These are phyloP conservation scores for Holacanthella duospinosa DNA, from an alignment of 2,888 invertebrate genomes.

Conservation along the genomic window DNA sequence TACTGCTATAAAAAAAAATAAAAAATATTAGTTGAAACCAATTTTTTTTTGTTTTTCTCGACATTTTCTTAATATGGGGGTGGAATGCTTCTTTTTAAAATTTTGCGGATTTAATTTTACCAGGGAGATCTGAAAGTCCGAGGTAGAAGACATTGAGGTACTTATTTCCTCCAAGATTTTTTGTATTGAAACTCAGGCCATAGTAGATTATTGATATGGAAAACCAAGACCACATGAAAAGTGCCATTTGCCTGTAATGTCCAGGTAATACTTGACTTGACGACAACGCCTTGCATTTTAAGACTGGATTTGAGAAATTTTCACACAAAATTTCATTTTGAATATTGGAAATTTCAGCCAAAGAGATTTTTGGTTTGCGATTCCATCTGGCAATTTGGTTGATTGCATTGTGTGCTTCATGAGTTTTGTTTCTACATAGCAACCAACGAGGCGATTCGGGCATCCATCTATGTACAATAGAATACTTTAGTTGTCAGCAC, in stretches of 20 bases:
- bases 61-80: too few species aligned
- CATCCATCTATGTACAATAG: constrained; percentile 28
- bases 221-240: constrained; percentile 31
- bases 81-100: too few species aligned
- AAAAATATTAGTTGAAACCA: too few species aligned
- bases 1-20: too few species aligned
- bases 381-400: constrained; percentile 34
- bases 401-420: constrained; percentile 28
- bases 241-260: neutral
- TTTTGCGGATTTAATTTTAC: constrained; percentile 10
- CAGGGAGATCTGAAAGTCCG: constrained; percentile 25
- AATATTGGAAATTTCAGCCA: constrained; percentile 16
- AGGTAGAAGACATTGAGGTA: constrained; percentile 32
- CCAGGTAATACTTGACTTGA: neutral
- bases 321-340: neutral
- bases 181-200: constrained; percentile 29
- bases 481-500: too few species aligned
- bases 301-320: neutral
- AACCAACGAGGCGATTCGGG: constrained; percentile 34
- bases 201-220: constrained; percentile 28
- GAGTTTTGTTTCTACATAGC: constrained; percentile 23
- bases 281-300: neutral
- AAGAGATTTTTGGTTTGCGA: constrained; percentile 14
- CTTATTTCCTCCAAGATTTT: constrained; percentile 25
- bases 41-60: too few species aligned